phyloP scores from a whole-genome alignment of 2,797 vertebrate genomes.

The Bradypodion ventrale region DNA sequence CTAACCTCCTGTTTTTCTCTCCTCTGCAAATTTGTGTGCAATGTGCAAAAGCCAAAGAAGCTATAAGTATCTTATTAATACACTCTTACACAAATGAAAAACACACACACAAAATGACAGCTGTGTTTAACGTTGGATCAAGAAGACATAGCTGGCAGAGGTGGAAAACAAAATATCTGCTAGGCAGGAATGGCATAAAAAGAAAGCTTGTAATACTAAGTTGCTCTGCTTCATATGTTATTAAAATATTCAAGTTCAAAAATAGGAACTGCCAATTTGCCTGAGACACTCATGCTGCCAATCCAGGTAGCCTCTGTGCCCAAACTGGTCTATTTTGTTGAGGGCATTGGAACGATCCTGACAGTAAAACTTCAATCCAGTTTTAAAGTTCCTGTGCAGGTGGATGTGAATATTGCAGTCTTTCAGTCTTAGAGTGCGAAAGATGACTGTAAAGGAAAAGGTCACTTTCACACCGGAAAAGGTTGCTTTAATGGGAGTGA shows the following conservation, averaged over 20 bases:
- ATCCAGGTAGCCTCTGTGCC: background rate
- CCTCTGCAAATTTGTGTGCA: constrained; percentile 52
- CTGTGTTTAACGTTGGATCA: constrained; percentile 40
- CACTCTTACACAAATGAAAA: too few relatives aligned
- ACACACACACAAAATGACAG: constrained; percentile 24
- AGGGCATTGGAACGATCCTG: background rate
- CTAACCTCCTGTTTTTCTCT: constrained; percentile 7
- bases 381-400: background rate
- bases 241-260: constrained; percentile 19
- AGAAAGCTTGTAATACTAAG: background rate
- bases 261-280: background rate
- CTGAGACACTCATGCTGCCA: background rate
- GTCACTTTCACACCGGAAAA: too few relatives aligned
- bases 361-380: background rate
- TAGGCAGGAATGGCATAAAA: background rate
- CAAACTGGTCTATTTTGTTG: background rate
- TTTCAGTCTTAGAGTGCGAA: too few relatives aligned
- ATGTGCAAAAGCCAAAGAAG: constrained; percentile 57
- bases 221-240: background rate
- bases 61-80: constrained; percentile 37
- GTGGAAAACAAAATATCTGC: constrained; percentile 31
- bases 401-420: too few relatives aligned
- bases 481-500: too few relatives aligned
- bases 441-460: too few relatives aligned
- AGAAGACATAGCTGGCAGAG: constrained; percentile 28